phyloP scores from a whole-genome alignment of 2,113 vertebrate genomes.

The Erpornis zantholeuca region DNA sequence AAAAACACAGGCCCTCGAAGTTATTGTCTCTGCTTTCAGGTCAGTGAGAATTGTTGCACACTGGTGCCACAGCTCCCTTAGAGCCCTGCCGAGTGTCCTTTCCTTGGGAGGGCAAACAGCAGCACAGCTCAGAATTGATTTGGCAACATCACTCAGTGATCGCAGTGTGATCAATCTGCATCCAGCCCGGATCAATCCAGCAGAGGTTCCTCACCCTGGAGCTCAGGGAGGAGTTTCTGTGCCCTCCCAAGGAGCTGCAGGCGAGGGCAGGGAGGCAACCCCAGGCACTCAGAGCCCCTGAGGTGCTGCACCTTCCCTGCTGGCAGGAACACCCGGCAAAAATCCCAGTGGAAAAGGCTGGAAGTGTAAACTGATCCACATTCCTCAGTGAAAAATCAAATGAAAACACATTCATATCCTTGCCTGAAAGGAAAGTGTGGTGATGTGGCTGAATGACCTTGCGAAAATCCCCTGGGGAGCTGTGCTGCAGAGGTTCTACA shows the following conservation, averaged over 20 bases:
- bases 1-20: neutral
- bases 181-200: neutral
- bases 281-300: neutral
- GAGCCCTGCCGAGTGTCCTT: neutral
- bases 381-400: neutral
- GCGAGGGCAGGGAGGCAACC: neutral
- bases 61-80: neutral
- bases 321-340: neutral
- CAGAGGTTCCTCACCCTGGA: neutral
- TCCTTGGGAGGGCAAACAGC: neutral
- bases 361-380: neutral
- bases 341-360: neutral
- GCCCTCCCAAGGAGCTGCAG: rapidly evolving
- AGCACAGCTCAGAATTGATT: neutral
- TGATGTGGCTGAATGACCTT: neutral
- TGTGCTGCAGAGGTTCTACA: neutral
- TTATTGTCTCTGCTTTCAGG: neutral
- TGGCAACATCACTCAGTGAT: neutral
- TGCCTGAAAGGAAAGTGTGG: neutral
- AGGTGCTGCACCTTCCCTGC: neutral
- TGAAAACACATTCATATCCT: neutral
- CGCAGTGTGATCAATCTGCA: neutral
- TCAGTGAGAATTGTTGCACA: neutral
- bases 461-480: neutral
- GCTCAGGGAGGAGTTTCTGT: neutral